Evolutionary conservation across 2,888 invertebrate genomes (phyloP), one percentile per base, ranked within the genome.

Genomic region (Himalopsyche anomala): DNA sequence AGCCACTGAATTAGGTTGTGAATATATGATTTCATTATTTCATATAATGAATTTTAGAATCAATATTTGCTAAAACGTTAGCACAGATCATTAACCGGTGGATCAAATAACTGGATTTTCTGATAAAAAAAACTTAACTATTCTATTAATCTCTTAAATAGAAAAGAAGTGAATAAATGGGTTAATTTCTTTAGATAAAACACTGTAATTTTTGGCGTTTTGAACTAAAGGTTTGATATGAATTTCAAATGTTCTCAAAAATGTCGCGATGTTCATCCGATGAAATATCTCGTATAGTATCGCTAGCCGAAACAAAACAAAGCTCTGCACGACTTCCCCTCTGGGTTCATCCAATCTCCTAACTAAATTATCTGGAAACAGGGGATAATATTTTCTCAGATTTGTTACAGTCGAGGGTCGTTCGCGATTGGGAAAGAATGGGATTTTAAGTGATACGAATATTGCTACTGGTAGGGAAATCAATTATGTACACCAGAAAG

Each of bases 291-390:
- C 15, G 19, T 38, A 36, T 12, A 74, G 15, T 36, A 36, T 74
- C 11, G 38, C 74, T 12, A 74, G 1, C 38, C 74, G 38, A 74
- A 74, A 74, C 74, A 74, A 36, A 36, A 74, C 74, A 9, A 74
- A 74, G 36, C 74, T 15, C 74, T 0, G 36, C 74, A 3, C 74
- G 36, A 74, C 74, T 36, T 36, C 38, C 74, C 74, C 74, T 36
- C 28, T 36, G 36, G 74, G 74, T 74, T 74, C 38, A 74, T 74
- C 74, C 74, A 74, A 74, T 74, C 74, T 74, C 74, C 19, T 74
- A 74, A 74, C 74, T 74, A 74, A 74, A 74, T 74, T 74, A 74
- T 74, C 36, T 74, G 38, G 74, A 74, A 74, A 36, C 74, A 36
- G 38, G 74, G 74, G 12, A 36, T 74, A 38, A 74, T 38, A 74